Conservation (phyloP, 2,113 vertebrate species). For the Oryzias woworae region DNA sequence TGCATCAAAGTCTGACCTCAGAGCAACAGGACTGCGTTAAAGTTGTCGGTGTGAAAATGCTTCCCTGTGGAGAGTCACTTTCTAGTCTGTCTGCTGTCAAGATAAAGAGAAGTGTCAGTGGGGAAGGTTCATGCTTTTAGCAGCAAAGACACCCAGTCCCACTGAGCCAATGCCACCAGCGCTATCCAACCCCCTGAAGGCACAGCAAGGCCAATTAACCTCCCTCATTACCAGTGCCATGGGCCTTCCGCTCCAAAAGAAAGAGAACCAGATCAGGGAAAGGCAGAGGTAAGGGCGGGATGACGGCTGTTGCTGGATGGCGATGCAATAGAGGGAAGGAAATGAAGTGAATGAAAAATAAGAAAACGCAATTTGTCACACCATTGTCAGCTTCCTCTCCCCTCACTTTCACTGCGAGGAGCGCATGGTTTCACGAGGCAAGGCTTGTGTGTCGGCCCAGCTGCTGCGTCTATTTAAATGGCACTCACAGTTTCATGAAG, state of each 20-base stretch:
- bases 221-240: constrained; percentile 30
- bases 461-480: constrained; percentile 66
- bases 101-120: constrained; percentile 9
- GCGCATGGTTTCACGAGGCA: constrained; percentile 34
- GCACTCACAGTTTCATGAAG: constrained; percentile 57
- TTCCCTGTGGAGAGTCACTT: constrained; percentile 8
- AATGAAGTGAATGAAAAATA: constrained; percentile 64
- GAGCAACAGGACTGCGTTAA: constrained; percentile 25
- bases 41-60: constrained; percentile 8
- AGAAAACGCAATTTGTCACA: constrained; percentile 67
- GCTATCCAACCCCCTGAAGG: constrained; percentile 37
- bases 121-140: constrained; percentile 14
- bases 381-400: constrained; percentile 45
- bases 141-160: background rate
- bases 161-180: background rate
- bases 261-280: constrained; percentile 39
- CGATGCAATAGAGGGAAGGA: constrained; percentile 36
- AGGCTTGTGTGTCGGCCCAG: constrained; percentile 52
- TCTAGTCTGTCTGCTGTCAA: constrained; percentile 5
- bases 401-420: constrained; percentile 20
- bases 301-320: constrained; percentile 19
- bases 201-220: constrained; percentile 58
- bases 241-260: constrained; percentile 34
- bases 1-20: constrained; percentile 22
- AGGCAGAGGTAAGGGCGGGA: constrained; percentile 17